These are phyloP conservation scores for Leucoma salicis DNA, from an alignment of 2,888 invertebrate species.

Conservation along the genomic window DNA sequence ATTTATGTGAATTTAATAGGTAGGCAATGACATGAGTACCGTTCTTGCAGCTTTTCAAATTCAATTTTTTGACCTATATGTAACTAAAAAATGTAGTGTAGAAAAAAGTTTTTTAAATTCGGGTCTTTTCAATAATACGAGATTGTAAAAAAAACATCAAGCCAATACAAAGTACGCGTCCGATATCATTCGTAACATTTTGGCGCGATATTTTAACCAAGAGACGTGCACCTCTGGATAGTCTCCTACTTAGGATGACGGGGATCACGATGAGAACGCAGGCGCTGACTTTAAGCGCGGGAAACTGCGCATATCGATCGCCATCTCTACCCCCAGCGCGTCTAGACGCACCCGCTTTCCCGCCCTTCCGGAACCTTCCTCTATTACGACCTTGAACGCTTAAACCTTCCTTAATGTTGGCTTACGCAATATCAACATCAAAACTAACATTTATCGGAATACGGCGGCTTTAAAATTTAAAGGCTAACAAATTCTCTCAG, in stretches of 20 bases:
- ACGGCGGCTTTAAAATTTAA: background rate
- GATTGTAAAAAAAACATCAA: slow-evolving; percentile 15
- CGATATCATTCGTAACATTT: background rate
- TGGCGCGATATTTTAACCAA: background rate
- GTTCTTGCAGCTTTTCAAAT: too few species aligned
- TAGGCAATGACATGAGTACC: too few species aligned
- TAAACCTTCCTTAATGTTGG: slow-evolving; percentile 77
- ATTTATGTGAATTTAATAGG: too few species aligned
- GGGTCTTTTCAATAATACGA: background rate
- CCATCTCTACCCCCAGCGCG: slow-evolving; percentile 61
- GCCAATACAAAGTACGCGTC: too few species aligned
- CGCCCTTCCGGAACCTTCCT: slow-evolving; percentile 78
- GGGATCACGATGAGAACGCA: slow-evolving; percentile 62
- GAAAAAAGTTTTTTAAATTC: too few species aligned
- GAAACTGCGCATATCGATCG: slow-evolving; percentile 80
- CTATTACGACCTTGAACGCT: slow-evolving; percentile 77
- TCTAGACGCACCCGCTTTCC: slow-evolving; percentile 77
- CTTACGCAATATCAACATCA: slow-evolving; percentile 59
- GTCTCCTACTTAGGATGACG: slow-evolving; percentile 52
- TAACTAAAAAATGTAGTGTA: too few species aligned
- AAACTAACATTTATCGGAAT: slow-evolving; percentile 38
- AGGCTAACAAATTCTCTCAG: background rate
- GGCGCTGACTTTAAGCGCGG: slow-evolving; percentile 74
- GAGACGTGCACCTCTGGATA: slow-evolving; percentile 43
- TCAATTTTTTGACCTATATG: too few species aligned